Evolutionary conservation across 1,140 invertebrate species (phyloP).

Genomic region (Drosophila subobscura): DNA sequence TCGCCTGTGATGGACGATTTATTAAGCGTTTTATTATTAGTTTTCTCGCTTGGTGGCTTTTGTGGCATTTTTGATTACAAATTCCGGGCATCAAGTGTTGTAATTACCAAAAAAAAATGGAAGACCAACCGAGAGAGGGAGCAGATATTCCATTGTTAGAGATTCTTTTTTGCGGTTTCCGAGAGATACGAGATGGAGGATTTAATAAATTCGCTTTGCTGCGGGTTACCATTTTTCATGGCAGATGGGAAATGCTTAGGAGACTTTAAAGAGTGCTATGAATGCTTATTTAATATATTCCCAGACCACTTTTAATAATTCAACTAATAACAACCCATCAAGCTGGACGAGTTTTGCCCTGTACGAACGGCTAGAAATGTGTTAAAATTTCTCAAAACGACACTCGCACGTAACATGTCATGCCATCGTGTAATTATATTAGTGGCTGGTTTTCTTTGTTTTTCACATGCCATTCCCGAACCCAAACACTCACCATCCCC

Average conservation of each 20-base stretch:
- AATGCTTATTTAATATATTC: background rate
- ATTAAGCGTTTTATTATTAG: slow-evolving; percentile 81
- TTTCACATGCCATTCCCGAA: slow-evolving; percentile 33
- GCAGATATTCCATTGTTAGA: slow-evolving; percentile 21
- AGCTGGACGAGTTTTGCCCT: background rate
- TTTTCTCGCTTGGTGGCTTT: slow-evolving; percentile 72
- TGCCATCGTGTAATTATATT: slow-evolving; percentile 78
- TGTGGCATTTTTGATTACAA: slow-evolving; percentile 75
- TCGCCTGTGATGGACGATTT: slow-evolving; percentile 74
- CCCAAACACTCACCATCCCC: too few relatives aligned
- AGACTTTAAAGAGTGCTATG: background rate
- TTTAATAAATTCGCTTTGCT: background rate
- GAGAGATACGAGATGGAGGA: background rate
- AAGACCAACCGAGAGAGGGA: background rate
- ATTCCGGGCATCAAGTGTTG: slow-evolving; percentile 60
- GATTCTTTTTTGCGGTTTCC: slow-evolving; percentile 32
- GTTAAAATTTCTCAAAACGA: slow-evolving; percentile 63
- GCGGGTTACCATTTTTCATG: too few relatives aligned
- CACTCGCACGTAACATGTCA: slow-evolving; percentile 78
- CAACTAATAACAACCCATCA: slow-evolving; percentile 8
- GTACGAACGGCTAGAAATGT: slow-evolving; percentile 27
- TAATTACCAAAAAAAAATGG: slow-evolving; percentile 55
- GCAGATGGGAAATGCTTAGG: too few relatives aligned
- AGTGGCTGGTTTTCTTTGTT: slow-evolving; percentile 66
- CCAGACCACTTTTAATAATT: too few relatives aligned